phyloP scores from a whole-genome alignment of 1,140 invertebrate species.

The Pararge aegeria region DNA sequence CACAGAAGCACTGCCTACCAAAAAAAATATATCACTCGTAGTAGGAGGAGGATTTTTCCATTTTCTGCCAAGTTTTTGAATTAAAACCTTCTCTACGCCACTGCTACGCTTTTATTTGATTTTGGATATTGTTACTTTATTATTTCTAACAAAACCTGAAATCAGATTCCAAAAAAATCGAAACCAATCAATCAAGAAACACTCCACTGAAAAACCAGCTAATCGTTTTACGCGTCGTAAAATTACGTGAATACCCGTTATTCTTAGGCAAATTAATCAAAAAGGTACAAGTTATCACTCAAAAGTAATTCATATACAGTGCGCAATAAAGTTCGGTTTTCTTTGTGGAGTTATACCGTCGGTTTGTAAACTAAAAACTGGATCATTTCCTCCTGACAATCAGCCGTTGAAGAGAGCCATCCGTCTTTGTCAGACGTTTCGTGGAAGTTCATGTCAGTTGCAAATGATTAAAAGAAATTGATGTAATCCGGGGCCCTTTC shows the following conservation, averaged over 20 bases:
- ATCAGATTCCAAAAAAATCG: constrained; percentile 6
- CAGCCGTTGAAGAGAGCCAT: constrained; percentile 24
- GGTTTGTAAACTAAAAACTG: constrained; percentile 31
- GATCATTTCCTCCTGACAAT: constrained; percentile 30
- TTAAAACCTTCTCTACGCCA: too few relatives aligned
- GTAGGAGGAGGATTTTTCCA: too few relatives aligned
- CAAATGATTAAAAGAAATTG: constrained; percentile 32
- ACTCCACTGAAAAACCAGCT: constrained; percentile 14
- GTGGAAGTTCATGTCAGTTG: constrained; percentile 24
- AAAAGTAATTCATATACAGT: constrained; percentile 1
- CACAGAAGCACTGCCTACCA: too few relatives aligned
- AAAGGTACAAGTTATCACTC: neutral
- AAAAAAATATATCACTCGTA: too few relatives aligned
- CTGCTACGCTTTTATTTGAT: too few relatives aligned
- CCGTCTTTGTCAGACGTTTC: constrained; percentile 27
- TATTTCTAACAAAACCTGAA: neutral
- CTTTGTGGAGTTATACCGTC: neutral
- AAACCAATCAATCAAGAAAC: constrained; percentile 24
- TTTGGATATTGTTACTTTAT: too few relatives aligned
- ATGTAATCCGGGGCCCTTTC: constrained; percentile 20
- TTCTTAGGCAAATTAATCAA: constrained; percentile 31
- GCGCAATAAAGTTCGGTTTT: neutral
- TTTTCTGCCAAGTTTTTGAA: too few relatives aligned
- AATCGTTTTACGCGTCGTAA: constrained; percentile 30
- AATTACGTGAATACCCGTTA: constrained; percentile 24